These are phyloP conservation scores for Papilio glaucus DNA, from an alignment of 1,140 invertebrate species.

Conservation along the genomic window DNA sequence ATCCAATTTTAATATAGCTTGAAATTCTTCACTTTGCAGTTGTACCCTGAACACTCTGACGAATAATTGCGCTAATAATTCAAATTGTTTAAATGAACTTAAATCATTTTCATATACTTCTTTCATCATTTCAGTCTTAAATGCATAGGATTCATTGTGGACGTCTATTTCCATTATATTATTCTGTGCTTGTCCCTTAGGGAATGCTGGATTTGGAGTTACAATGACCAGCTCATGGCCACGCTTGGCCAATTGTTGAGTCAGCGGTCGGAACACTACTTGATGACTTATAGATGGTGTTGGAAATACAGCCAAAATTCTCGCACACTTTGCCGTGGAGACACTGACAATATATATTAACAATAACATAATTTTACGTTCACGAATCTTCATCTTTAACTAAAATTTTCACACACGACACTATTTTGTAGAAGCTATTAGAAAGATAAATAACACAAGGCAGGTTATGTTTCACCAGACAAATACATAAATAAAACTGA, in stretches of 20 bases:
- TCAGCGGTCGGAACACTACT: constrained; percentile 34
- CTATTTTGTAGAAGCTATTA: not conserved
- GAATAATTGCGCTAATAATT: constrained; percentile 11
- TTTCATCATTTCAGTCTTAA: not conserved
- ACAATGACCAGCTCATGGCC: constrained; percentile 35
- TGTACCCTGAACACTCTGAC: constrained; percentile 1
- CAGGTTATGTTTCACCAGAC: not conserved
- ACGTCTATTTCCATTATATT: constrained; percentile 29
- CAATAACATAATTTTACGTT: not conserved
- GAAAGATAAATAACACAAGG: not conserved
- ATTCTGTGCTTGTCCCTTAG: not conserved
- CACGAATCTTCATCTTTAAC: not conserved
- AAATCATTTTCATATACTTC: not conserved
- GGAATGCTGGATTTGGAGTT: constrained; percentile 35
- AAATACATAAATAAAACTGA: not conserved
- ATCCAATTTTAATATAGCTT: not conserved
- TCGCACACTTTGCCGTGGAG: not conserved
- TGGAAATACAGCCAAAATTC: constrained; percentile 24
- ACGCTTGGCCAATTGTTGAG: constrained; percentile 26
- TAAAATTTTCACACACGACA: not conserved
- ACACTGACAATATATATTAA: not conserved
- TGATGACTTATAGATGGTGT: constrained; percentile 36
- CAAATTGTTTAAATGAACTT: not conserved
- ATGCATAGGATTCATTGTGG: constrained; percentile 18
- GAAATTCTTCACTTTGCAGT: constrained; percentile 7